phyloP scores from a whole-genome alignment of 2,888 invertebrate genomes.

The Griposia aprilina region DNA sequence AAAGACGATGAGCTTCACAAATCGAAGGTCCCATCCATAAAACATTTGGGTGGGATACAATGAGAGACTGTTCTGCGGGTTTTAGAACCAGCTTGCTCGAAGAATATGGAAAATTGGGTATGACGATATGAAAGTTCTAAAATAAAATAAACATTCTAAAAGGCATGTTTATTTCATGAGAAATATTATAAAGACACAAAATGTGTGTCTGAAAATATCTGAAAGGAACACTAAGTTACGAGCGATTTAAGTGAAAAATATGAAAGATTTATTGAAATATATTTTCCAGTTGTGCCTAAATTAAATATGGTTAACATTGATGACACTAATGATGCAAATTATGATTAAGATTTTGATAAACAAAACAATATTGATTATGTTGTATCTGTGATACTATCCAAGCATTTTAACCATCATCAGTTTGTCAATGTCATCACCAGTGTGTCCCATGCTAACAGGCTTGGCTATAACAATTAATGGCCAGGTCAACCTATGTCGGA shows the following conservation, averaged over 20 bases:
- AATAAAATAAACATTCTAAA: no score
- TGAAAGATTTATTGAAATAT: not conserved
- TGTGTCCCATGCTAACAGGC: conserved; percentile 72
- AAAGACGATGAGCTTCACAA: conserved; percentile 85
- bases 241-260: not conserved
- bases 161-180: no score
- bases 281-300: not conserved
- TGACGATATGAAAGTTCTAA: not conserved
- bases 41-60: conserved; percentile 80
- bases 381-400: not conserved
- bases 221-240: not conserved
- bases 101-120: not conserved
- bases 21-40: conserved; percentile 87
- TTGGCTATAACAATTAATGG: conserved; percentile 87
- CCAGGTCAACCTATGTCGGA: conserved; percentile 82
- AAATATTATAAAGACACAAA: not conserved
- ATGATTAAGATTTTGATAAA: not conserved
- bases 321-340: not conserved
- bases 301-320: not conserved
- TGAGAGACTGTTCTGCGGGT: conserved; percentile 55
- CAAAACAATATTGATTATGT: not conserved
- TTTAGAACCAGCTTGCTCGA: conserved; percentile 51
- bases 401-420: not conserved
- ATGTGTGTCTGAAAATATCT: not conserved
- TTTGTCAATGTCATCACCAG: conserved; percentile 70